phyloP scores from a whole-genome alignment of 2,888 invertebrate species.

The Tanypteryx hageni region DNA sequence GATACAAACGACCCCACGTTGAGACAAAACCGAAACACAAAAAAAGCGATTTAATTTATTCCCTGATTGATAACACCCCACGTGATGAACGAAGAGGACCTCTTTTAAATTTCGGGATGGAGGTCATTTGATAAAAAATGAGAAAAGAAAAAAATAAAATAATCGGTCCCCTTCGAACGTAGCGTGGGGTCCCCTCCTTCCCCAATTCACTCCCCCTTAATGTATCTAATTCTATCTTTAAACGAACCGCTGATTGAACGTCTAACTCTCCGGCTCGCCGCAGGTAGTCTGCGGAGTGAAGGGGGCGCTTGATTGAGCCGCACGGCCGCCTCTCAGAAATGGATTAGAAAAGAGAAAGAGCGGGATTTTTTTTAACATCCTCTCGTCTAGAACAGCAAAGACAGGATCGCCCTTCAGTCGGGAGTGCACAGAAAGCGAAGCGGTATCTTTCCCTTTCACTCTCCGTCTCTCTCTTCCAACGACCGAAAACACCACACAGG shows the following conservation, averaged over 20 bases:
- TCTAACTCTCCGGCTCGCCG: neutral
- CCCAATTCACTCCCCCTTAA: neutral
- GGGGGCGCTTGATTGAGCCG: neutral
- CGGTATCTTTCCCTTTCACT: too few species aligned
- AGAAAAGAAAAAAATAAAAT: conserved; percentile 23
- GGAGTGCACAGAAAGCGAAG: too few species aligned
- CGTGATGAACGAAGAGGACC: conserved; percentile 10
- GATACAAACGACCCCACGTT: conserved; percentile 38
- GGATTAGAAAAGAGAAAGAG: too few species aligned
- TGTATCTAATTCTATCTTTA: conserved; percentile 47
- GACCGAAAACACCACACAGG: too few species aligned
- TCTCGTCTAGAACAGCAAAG: too few species aligned
- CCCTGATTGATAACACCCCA: conserved; percentile 48
- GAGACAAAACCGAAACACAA: conserved; percentile 26
- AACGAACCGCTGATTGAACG: conserved; percentile 40
- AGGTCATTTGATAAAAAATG: conserved; percentile 2
- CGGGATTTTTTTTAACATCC: too few species aligned
- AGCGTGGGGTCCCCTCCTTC: neutral
- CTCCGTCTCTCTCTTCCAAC: too few species aligned
- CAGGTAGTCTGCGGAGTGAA: neutral
- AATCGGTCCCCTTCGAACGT: conserved; percentile 1
- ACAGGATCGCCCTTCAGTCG: too few species aligned
- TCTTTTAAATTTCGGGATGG: conserved; percentile 18
- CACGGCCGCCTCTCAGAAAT: too few species aligned
- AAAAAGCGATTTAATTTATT: conserved; percentile 42